Percentiles rank a stretch among this genome's conserved stretches.
Conservation (phyloP, 2,888 invertebrate genomes). For the Heteromurus nitidus region DNA sequence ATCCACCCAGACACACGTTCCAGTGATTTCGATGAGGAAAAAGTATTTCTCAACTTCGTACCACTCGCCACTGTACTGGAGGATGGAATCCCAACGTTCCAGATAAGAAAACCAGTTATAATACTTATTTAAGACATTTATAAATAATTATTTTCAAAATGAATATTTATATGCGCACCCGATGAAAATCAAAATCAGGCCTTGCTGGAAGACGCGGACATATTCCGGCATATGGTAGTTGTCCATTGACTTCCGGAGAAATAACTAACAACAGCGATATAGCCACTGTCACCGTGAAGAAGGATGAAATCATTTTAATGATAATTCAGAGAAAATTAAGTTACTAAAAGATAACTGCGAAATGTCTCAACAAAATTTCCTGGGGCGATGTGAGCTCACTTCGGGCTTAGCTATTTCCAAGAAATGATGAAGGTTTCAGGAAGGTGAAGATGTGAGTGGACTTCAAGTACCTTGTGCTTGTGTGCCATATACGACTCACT, state of each 20-base stretch:
- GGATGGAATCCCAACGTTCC: too few relatives aligned
- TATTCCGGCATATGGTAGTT: neutral
- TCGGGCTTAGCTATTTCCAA: neutral
- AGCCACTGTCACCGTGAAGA: neutral
- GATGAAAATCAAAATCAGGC: neutral
- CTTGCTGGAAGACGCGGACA: neutral
- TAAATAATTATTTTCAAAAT: neutral
- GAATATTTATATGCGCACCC: neutral
- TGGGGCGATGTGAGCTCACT: neutral
- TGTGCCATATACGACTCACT: too few relatives aligned
- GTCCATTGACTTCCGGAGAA: neutral
- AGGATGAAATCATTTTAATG: neutral
- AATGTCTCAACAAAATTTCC: neutral
- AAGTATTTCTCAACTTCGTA: slow-evolving; percentile 46
- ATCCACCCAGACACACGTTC: slow-evolving; percentile 38
- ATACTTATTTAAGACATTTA: neutral
- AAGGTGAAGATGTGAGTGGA: too few relatives aligned
- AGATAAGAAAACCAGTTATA: neutral
- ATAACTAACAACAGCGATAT: neutral
- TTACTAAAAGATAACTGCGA: neutral
- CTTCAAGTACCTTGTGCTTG: too few relatives aligned
- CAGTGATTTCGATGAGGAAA: slow-evolving; percentile 32
- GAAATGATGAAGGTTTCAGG: neutral
- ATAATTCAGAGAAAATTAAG: neutral
- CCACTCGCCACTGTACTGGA: slow-evolving; percentile 41